phyloP scores from a whole-genome alignment of 1,140 invertebrate genomes.

The Drosophila sechellia region DNA sequence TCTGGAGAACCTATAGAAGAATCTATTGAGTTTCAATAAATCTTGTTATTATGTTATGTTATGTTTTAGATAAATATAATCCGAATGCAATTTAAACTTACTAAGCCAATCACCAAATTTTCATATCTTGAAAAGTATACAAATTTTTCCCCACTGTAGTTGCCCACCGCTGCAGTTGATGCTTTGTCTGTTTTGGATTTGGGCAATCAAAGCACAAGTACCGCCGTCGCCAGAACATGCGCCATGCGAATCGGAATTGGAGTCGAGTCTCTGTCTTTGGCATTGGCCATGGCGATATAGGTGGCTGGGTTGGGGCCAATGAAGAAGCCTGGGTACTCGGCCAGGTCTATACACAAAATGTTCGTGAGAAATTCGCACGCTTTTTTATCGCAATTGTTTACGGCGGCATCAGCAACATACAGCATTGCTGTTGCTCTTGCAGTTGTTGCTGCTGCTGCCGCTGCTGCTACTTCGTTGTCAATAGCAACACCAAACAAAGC shows the following conservation, averaged over 20 bases:
- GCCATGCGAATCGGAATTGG: slow-evolving; percentile 43
- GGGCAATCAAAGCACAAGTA: slow-evolving; percentile 79
- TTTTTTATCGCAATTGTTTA: slow-evolving; percentile 83
- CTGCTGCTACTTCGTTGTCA: slow-evolving; percentile 59
- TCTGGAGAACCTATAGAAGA: no score
- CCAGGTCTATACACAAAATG: slow-evolving; percentile 54
- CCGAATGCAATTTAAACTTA: no score
- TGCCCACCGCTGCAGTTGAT: slow-evolving; percentile 24
- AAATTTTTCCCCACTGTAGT: slow-evolving; percentile 1
- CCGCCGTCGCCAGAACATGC: slow-evolving; percentile 72
- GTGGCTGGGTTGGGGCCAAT: slow-evolving; percentile 49
- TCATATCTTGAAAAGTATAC: no score
- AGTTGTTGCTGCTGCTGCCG: slow-evolving; percentile 15
- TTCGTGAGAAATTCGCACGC: slow-evolving; percentile 82
- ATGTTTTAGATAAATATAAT: no score
- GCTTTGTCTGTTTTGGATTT: slow-evolving; percentile 58
- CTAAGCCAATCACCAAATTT: no score
- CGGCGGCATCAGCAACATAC: slow-evolving; percentile 78
- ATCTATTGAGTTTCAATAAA: no score
- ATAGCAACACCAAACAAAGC: slow-evolving; percentile 79
- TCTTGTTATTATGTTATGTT: no score
- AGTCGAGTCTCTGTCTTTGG: slow-evolving; percentile 40
- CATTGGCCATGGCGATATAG: slow-evolving; percentile 56
- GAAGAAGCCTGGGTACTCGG: slow-evolving; percentile 24
- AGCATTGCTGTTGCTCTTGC: slow-evolving; percentile 36